Percentiles rank a stretch among this genome's conserved stretches.
Evolutionary conservation across 2,888 invertebrate species (phyloP).

Genomic region (Hydraecia micacea): DNA sequence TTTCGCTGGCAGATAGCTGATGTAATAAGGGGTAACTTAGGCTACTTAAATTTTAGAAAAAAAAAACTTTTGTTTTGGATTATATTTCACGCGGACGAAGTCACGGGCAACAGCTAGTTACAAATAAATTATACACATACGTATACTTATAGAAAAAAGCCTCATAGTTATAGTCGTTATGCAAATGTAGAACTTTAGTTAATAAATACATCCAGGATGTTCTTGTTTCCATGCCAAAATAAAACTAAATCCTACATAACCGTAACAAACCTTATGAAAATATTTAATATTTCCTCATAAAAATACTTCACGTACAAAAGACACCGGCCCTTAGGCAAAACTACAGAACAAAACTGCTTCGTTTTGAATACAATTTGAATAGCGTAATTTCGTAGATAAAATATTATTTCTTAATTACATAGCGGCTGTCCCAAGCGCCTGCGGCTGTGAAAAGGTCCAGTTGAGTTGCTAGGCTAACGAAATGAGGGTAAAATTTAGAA

Average conservation of each 20-base stretch:
- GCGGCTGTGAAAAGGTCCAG: constrained; percentile 46
- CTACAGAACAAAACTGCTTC: constrained; percentile 24
- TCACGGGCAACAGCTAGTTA: no score
- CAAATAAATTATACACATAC: no score
- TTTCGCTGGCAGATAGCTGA: no score
- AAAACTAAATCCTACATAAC: neutral
- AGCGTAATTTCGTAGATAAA: constrained; percentile 31
- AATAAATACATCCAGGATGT: neutral
- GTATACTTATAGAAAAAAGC: no score
- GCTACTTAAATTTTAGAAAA: no score
- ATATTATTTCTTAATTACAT: constrained; percentile 61
- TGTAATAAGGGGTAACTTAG: no score
- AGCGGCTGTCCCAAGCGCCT: constrained; percentile 38
- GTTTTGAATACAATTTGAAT: constrained; percentile 48
- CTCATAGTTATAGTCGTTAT: no score
- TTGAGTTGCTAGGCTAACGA: constrained; percentile 25
- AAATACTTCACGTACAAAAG: constrained; percentile 23
- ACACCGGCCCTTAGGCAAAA: constrained; percentile 26
- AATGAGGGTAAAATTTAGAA: constrained; percentile 24
- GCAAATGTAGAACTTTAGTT: neutral
- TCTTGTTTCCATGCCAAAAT: neutral
- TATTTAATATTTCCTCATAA: constrained; percentile 9
- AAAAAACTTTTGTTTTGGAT: no score
- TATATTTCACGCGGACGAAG: no score
- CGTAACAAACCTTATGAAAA: constrained; percentile 6